Evolutionary conservation across 2,113 vertebrate genomes (phyloP).

Genomic region (Lepus americanus): DNA sequence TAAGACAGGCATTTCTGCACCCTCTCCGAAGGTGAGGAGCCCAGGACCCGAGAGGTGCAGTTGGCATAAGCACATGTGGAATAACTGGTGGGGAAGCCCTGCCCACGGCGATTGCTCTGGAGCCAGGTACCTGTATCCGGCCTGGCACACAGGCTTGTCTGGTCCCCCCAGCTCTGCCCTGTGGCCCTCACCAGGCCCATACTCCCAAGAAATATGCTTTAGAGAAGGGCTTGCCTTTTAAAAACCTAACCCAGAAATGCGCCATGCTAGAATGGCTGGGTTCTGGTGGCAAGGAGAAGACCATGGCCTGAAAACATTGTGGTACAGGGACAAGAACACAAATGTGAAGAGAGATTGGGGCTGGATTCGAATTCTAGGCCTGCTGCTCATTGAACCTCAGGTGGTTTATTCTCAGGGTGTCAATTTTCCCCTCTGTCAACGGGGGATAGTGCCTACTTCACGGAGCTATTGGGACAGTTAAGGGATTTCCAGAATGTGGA

Average conservation of each 20-base stretch:
- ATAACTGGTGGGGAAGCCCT: background rate
- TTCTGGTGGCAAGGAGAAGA: background rate
- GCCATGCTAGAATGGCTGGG: background rate
- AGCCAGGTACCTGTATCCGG: background rate
- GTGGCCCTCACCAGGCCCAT: background rate
- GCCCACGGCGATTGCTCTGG: background rate
- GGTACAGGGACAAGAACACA: background rate
- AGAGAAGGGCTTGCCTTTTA: slow-evolving; percentile 26
- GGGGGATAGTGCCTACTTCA: background rate
- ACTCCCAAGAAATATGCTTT: background rate
- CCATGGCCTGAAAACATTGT: background rate
- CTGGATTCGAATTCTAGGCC: background rate
- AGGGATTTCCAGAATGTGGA: background rate
- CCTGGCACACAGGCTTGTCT: background rate
- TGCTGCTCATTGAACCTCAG: rapidly evolving
- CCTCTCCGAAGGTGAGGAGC: background rate
- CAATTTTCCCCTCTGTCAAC: background rate
- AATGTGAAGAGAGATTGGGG: background rate
- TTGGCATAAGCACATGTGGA: background rate
- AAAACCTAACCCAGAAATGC: background rate
- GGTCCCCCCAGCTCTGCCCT: background rate
- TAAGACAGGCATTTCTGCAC: background rate
- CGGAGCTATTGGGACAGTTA: background rate
- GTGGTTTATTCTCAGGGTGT: background rate
- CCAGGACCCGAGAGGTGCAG: background rate